phyloP scores from a whole-genome alignment of 1,140 invertebrate species.

The Philopotamus ludificatus region DNA sequence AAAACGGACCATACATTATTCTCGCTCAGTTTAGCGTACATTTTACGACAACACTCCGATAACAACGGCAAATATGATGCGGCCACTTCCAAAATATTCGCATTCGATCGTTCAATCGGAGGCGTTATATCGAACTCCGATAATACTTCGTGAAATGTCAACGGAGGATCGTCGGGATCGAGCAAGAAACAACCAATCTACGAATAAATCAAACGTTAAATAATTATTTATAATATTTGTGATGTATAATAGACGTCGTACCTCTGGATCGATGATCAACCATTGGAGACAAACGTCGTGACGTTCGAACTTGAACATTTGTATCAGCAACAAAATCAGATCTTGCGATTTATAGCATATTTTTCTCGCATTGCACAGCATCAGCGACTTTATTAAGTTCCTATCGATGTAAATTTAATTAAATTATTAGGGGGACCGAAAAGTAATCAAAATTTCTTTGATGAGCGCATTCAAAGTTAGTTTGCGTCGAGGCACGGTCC shows the following conservation, averaged over 20 bases:
- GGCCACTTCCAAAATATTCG: constrained; percentile 10
- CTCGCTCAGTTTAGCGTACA: constrained; percentile 38
- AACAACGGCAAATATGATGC: constrained; percentile 3
- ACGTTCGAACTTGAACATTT: constrained; percentile 23
- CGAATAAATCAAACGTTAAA: not conserved
- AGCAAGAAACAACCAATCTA: constrained; percentile 30
- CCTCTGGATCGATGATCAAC: constrained; percentile 27
- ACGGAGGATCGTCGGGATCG: constrained; percentile 25
- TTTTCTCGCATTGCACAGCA: constrained; percentile 14
- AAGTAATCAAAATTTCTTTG: no score
- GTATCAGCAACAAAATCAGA: constrained; percentile 16
- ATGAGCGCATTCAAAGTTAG: no score
- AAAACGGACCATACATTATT: constrained; percentile 53
- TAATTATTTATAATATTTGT: not conserved
- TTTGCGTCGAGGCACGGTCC: no score
- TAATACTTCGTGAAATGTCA: constrained; percentile 14
- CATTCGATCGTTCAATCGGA: not conserved
- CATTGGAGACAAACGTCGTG: constrained; percentile 26
- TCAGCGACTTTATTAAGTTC: no score
- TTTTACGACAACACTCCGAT: constrained; percentile 18
- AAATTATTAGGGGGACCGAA: no score
- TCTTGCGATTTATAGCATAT: constrained; percentile 29
- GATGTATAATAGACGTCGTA: not conserved
- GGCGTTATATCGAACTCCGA: constrained; percentile 5
- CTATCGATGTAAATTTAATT: no score